A percentile compares a stretch with the other conserved stretches of the same genome.
Evolutionary conservation across 2,888 invertebrate species (phyloP).

Genomic region (Shargacucullia verbasci): DNA sequence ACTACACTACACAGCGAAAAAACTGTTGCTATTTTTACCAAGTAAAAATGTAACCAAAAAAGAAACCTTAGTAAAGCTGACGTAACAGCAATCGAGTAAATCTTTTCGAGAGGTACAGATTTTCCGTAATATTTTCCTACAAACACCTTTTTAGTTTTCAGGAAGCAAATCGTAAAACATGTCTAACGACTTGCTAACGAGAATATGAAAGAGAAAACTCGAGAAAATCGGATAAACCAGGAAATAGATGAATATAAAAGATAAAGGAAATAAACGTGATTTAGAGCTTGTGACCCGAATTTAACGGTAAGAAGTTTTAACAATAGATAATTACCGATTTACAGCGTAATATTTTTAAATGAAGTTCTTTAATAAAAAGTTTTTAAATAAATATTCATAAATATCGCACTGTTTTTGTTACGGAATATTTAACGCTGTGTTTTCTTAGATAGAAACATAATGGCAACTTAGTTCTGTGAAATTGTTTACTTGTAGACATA

Average conservation of each 20-base stretch:
- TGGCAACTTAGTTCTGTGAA: too few species aligned
- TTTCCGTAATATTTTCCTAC: slow-evolving; percentile 11
- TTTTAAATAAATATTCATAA: slow-evolving; percentile 9
- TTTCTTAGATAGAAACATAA: background rate
- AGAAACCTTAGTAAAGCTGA: background rate
- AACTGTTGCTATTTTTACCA: too few species aligned
- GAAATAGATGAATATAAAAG: slow-evolving; percentile 44
- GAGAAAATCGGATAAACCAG: slow-evolving; percentile 34
- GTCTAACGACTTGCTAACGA: slow-evolving; percentile 47
- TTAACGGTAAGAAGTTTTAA: slow-evolving; percentile 34
- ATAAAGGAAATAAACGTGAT: slow-evolving; percentile 45
- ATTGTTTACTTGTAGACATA: too few species aligned
- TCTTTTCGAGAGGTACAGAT: slow-evolving; percentile 9
- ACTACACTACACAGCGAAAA: too few species aligned
- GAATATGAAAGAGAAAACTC: slow-evolving; percentile 36
- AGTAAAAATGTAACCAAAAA: too few species aligned
- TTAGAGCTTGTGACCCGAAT: slow-evolving; percentile 34
- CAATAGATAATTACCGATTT: slow-evolving; percentile 44
- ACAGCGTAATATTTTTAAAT: slow-evolving; percentile 20
- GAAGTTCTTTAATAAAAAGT: slow-evolving; percentile 1
- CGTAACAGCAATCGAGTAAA: slow-evolving; percentile 5
- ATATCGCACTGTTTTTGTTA: background rate
- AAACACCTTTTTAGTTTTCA: slow-evolving; percentile 39
- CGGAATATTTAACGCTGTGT: background rate
- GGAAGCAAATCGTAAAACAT: slow-evolving; percentile 48